These are phyloP conservation scores for Diuraphis noxia DNA, from an alignment of 1,140 invertebrate genomes.

Conservation along the genomic window DNA sequence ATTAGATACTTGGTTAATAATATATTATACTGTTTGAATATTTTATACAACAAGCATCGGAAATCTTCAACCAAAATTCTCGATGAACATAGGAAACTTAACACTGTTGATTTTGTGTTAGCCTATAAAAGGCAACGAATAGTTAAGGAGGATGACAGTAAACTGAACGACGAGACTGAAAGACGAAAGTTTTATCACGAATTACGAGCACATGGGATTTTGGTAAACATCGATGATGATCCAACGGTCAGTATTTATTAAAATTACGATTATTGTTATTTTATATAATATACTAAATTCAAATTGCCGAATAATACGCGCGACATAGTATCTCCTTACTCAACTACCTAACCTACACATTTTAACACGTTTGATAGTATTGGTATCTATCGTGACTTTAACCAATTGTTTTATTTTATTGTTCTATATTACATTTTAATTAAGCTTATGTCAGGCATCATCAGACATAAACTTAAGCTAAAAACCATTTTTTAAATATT, in stretches of 20 bases:
- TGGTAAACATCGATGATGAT: conserved; percentile 20
- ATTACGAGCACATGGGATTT: background rate
- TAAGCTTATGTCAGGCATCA: too few species aligned
- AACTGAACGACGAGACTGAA: background rate
- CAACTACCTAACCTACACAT: background rate
- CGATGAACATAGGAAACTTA: background rate
- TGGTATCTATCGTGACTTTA: background rate
- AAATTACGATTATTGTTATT: background rate
- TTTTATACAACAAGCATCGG: background rate
- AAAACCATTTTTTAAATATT: background rate
- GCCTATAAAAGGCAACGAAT: conserved; percentile 16
- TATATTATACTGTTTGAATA: background rate
- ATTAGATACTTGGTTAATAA: background rate
- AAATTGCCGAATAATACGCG: background rate
- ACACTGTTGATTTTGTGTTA: conserved; percentile 20
- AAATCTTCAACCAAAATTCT: background rate
- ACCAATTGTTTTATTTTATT: background rate
- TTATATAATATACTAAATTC: background rate
- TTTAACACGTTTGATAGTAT: background rate
- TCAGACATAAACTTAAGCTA: background rate
- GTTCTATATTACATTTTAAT: too few species aligned
- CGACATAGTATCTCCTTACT: too few species aligned
- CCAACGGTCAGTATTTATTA: conserved; percentile 29
- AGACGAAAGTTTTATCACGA: background rate
- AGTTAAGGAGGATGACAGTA: background rate